Percentiles rank a stretch among this genome's conserved stretches.
Conservation (phyloP, 2,888 invertebrate species). For the Pedicia rivosa region DNA sequence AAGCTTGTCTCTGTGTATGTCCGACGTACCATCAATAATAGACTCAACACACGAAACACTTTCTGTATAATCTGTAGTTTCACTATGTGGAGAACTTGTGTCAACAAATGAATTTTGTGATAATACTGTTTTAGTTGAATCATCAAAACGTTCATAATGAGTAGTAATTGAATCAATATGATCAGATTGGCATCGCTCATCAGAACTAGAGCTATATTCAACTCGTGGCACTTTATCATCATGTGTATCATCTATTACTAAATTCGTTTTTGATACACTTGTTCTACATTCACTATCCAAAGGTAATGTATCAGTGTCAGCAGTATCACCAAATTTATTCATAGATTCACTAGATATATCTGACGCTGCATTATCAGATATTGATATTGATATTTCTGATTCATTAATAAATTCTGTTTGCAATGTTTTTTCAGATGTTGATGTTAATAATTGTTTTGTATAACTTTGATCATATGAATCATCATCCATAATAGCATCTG, state of each 20-base stretch:
- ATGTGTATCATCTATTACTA: slow-evolving; percentile 4
- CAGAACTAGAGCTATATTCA: too few species aligned
- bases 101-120: slow-evolving; percentile 2
- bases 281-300: slow-evolving; percentile 5
- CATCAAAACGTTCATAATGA: background rate
- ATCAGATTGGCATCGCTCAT: too few species aligned
- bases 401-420: background rate
- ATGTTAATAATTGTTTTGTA: background rate
- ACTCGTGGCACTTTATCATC: background rate
- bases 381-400: slow-evolving; percentile 6
- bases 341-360: slow-evolving; percentile 7
- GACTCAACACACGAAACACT: slow-evolving; percentile 19
- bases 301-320: slow-evolving; percentile 4
- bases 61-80: slow-evolving; percentile 19
- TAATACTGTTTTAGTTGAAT: slow-evolving; percentile 1
- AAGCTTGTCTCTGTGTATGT: slow-evolving; percentile 7
- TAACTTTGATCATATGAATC: background rate
- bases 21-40: slow-evolving; percentile 16
- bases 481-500: background rate
- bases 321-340: slow-evolving; percentile 6
- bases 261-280: background rate
- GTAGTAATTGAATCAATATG: slow-evolving; percentile 3
- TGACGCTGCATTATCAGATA: slow-evolving; percentile 9
- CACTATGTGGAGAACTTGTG: slow-evolving; percentile 18
- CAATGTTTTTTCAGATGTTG: slow-evolving; percentile 1